Percentiles rank a stretch among this genome's conserved stretches.
phyloP scores from a whole-genome alignment of 2,113 vertebrate genomes.

The Paratilapia polleni region DNA sequence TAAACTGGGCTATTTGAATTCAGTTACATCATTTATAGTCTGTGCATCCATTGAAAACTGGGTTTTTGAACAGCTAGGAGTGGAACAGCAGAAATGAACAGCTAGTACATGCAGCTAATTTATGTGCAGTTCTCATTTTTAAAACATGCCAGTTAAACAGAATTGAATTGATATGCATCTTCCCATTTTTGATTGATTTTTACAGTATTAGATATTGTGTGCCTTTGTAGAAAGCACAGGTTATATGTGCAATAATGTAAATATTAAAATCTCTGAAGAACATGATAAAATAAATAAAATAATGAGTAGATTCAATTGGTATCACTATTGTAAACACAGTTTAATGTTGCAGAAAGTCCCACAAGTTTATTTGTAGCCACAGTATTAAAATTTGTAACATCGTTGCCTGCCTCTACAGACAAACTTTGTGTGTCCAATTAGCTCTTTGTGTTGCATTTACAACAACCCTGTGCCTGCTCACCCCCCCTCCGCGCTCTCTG shows the following conservation, averaged over 20 bases:
- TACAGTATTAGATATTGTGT: background rate
- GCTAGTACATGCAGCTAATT: background rate
- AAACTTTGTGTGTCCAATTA: conserved; percentile 49
- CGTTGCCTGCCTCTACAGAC: background rate
- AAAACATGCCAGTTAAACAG: background rate
- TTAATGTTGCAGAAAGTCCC: background rate
- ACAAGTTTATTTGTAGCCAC: conserved; percentile 10
- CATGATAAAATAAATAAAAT: background rate
- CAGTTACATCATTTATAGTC: conserved; percentile 24
- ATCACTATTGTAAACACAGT: background rate
- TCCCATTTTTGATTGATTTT: background rate
- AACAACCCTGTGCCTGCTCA: conserved; percentile 20
- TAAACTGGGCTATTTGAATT: conserved; percentile 36
- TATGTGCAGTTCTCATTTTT: background rate
- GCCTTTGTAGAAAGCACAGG: background rate
- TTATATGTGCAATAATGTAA: background rate
- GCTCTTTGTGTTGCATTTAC: conserved; percentile 24
- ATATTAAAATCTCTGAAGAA: background rate
- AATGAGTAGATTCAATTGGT: background rate
- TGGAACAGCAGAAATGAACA: background rate
- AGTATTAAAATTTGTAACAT: background rate
- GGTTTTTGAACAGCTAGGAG: background rate
- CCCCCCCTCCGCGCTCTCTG: conserved; percentile 18
- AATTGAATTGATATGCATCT: background rate
- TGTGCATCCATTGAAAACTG: conserved; percentile 7